Conservation (phyloP, 1,140 invertebrate genomes). For the Diabrotica virgifera region DNA sequence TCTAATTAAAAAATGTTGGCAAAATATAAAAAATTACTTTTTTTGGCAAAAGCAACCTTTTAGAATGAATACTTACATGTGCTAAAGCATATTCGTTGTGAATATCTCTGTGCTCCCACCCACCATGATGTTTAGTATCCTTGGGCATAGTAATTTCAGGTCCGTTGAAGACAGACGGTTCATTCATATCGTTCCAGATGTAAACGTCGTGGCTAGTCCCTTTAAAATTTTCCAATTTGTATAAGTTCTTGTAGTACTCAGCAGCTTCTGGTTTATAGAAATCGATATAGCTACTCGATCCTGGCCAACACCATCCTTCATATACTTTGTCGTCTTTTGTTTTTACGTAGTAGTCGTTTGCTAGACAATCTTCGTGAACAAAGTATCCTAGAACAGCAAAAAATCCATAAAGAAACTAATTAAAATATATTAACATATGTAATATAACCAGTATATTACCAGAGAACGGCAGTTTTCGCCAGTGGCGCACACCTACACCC, state of each 20-base stretch:
- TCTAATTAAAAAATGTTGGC: too few relatives aligned
- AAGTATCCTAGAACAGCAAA: slow-evolving; percentile 64
- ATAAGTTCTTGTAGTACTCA: slow-evolving; percentile 83
- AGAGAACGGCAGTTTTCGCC: too few relatives aligned
- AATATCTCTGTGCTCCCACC: slow-evolving; percentile 89
- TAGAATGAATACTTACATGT: slow-evolving; percentile 50
- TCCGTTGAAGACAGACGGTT: slow-evolving; percentile 97
- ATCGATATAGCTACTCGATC: slow-evolving; percentile 91
- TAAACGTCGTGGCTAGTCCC: slow-evolving; percentile 87
- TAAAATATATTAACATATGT: too few relatives aligned
- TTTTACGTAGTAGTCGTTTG: slow-evolving; percentile 84
- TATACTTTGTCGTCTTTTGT: slow-evolving; percentile 82
- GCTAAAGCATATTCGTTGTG: slow-evolving; percentile 92
- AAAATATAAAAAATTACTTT: too few relatives aligned
- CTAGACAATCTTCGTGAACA: slow-evolving; percentile 83
- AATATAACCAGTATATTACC: too few relatives aligned
- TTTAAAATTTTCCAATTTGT: slow-evolving; percentile 75
- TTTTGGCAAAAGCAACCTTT: too few relatives aligned
- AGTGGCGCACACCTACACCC: too few relatives aligned
- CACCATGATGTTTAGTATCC: slow-evolving; percentile 79
- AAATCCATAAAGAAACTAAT: too few relatives aligned
- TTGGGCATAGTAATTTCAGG: slow-evolving; percentile 95
- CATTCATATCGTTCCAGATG: slow-evolving; percentile 99
- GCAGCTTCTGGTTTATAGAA: slow-evolving; percentile 85
- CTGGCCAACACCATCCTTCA: slow-evolving; percentile 90